Conservation (phyloP, 2,797 vertebrate species). For the Atherinosoma microstoma region DNA sequence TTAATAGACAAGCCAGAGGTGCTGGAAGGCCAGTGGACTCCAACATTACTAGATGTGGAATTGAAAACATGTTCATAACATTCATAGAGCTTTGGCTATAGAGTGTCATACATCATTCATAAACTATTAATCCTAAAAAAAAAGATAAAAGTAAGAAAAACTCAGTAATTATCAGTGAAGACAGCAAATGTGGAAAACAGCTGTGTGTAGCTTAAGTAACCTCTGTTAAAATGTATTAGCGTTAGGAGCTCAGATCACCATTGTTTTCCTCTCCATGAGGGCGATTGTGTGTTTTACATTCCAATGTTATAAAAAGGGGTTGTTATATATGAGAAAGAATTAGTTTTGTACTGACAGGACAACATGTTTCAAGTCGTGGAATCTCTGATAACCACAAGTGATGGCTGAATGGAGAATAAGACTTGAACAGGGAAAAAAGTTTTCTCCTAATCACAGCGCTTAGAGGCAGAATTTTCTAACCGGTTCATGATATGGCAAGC, state of each 20-base stretch:
- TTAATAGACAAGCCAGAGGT: not conserved
- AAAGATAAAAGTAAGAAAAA: not conserved
- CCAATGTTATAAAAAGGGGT: not conserved
- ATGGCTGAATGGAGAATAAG: not conserved
- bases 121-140: not conserved
- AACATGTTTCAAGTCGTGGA: slow-evolving; percentile 14
- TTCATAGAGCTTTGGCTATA: not conserved
- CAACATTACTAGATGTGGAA: not conserved
- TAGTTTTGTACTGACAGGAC: not conserved
- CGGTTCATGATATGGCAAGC: slow-evolving; percentile 28
- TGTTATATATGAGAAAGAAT: slow-evolving; percentile 5
- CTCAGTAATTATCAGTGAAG: not conserved
- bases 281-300: not conserved
- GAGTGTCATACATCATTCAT: not conserved
- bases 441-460: slow-evolving; percentile 11
- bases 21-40: not conserved
- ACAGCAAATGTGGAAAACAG: not conserved
- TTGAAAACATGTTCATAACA: not conserved
- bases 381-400: slow-evolving; percentile 33
- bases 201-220: not conserved
- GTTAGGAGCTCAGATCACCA: not conserved
- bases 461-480: slow-evolving; percentile 19
- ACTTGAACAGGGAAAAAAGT: slow-evolving; percentile 6
- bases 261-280: not conserved
- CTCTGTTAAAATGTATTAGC: not conserved